Percentiles rank a stretch among this genome's conserved stretches.
These are phyloP conservation scores for Alethe castanea DNA, from an alignment of 2,113 vertebrate species.

Conservation along the genomic window DNA sequence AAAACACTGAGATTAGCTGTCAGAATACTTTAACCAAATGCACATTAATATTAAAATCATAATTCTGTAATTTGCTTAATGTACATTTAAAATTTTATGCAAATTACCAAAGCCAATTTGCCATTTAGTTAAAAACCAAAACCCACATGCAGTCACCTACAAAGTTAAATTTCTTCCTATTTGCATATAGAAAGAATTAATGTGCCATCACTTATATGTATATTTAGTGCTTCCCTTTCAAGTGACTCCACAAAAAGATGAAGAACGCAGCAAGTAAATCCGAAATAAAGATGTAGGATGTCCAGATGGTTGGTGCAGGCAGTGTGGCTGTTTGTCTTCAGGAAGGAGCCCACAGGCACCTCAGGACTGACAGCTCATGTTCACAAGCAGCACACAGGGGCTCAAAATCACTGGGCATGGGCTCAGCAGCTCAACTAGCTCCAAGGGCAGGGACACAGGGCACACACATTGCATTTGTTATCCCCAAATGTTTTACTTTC, in stretches of 20 bases:
- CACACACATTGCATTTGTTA: neutral
- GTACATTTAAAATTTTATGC: conserved; percentile 6
- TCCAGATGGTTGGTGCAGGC: neutral
- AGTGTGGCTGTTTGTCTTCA: neutral
- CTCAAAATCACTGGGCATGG: neutral
- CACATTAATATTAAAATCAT: conserved; percentile 13
- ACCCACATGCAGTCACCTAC: neutral
- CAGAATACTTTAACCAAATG: conserved; percentile 1
- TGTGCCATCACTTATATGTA: neutral
- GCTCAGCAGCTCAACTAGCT: neutral
- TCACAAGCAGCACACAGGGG: neutral
- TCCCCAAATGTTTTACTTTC: neutral
- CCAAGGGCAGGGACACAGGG: neutral
- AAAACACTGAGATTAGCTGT: conserved; percentile 43
- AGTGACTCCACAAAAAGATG: neutral
- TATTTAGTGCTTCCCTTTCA: neutral
- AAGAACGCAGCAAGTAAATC: neutral
- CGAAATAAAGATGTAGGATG: neutral
- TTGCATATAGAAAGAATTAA: neutral
- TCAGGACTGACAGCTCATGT: fast-evolving
- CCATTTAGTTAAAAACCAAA: neutral
- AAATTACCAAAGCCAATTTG: neutral
- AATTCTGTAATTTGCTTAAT: neutral
- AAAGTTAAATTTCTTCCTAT: neutral
- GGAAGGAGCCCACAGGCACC: neutral